A percentile compares a stretch with the other conserved stretches of the same genome.
Evolutionary conservation across 2,113 vertebrate species (phyloP).

Genomic region (Acanthochromis polyacanthus): DNA sequence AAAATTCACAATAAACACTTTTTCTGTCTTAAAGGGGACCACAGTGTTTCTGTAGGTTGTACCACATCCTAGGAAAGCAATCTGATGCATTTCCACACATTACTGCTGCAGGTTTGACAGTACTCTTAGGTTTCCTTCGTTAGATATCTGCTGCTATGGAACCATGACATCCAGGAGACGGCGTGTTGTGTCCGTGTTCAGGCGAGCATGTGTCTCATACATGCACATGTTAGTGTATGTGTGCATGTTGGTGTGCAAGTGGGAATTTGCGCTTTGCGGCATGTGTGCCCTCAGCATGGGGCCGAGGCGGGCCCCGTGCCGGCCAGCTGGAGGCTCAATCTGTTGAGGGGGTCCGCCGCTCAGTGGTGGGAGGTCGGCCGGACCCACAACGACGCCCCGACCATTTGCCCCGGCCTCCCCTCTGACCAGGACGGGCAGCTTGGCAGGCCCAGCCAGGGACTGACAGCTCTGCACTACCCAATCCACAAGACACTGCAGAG

Average conservation of each 20-base stretch:
- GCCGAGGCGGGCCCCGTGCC: conserved; percentile 75
- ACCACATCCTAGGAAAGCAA: no score
- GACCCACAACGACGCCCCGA: conserved; percentile 67
- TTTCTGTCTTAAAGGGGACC: no score
- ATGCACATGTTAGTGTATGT: conserved; percentile 36
- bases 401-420: conserved; percentile 80
- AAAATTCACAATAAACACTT: no score
- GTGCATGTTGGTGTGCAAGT: conserved; percentile 53
- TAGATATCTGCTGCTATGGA: background rate
- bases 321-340: conserved; percentile 88
- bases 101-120: no score
- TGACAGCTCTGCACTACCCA: conserved; percentile 83
- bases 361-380: conserved; percentile 70
- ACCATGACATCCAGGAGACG: background rate
- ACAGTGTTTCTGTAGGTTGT: no score
- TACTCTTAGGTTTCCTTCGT: background rate
- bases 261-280: conserved; percentile 77
- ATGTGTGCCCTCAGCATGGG: conserved; percentile 86
- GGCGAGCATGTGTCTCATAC: conserved; percentile 32
- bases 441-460: conserved; percentile 80
- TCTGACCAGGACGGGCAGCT: conserved; percentile 74
- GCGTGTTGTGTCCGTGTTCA: conserved; percentile 32
- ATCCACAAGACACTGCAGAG: conserved; percentile 62
- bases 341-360: conserved; percentile 81
- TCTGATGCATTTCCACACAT: no score